Percentiles rank a stretch among this genome's conserved stretches.
These are phyloP conservation scores for Lutjanus erythropterus DNA, from an alignment of 2,113 vertebrate genomes.

Conservation along the genomic window DNA sequence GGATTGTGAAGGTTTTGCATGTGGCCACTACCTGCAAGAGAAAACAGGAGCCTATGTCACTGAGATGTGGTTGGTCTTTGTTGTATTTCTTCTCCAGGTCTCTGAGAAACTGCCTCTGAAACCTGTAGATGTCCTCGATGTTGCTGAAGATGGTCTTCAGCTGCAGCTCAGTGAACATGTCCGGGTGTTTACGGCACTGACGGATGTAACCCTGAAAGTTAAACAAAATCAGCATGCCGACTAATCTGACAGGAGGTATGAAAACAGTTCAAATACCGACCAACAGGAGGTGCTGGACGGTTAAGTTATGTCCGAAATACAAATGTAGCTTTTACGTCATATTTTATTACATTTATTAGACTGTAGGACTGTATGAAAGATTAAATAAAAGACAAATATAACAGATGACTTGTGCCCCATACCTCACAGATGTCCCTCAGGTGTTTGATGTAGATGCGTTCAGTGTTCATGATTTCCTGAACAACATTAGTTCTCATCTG, in stretches of 20 bases:
- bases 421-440: constrained; percentile 98
- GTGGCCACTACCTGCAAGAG: constrained; percentile 89
- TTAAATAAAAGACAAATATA: neutral
- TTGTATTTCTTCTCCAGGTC: constrained; percentile 97
- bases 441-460: constrained; percentile 97
- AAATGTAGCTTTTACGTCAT: neutral
- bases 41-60: constrained; percentile 97
- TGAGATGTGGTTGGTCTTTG: constrained; percentile 94
- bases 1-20: neutral
- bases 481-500: constrained; percentile 99
- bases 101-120: constrained; percentile 95
- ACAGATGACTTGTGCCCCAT: neutral
- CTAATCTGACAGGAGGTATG: neutral
- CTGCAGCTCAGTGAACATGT: constrained; percentile 94
- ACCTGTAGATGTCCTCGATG: constrained; percentile 98
- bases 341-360: neutral
- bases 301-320: neutral
- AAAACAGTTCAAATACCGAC: constrained; percentile 34
- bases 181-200: constrained; percentile 95
- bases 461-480: constrained; percentile 97
- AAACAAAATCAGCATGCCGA: constrained; percentile 22
- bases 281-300: constrained; percentile 64
- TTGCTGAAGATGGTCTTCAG: constrained; percentile 97
- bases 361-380: neutral
- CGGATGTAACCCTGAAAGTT: constrained; percentile 93